Base-by-base conservation (phyloP, 2,888 invertebrate genomes). In the Lithosia quadra region DNA sequence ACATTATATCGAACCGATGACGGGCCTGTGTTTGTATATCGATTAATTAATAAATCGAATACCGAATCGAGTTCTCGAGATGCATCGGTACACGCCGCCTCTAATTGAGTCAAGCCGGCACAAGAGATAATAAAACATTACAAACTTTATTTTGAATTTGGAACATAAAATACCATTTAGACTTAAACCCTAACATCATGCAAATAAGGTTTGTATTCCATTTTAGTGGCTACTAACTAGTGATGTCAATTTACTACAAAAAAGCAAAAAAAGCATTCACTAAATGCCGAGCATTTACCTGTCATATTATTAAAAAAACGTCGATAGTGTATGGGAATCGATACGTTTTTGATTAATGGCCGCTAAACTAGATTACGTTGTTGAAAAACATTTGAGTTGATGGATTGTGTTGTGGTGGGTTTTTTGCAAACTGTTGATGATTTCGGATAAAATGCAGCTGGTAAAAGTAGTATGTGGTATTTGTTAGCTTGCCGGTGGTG, bases 1-100 rank as follows among this genome's bases (percentile, higher is more conserved):
- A 83, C 82, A 84, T 83, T 85, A 88, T 89, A 91, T 90, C 90
- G 87, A 82, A 74, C 90, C 88, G 94, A 93, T 91, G 94, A 93
- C 92, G 92, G 91, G 79, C 86, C 88, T 88, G 90, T 94, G 94
- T 95, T 95, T 95, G 94, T 94, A 91, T 93, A 94, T 93, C 93
- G 94, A 95, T 94, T 94, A 94, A 95, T 94, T 95, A 95, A 94
- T 95, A 94, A 94, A 93, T 92, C 92, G 91, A 89, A 89, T 87
- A 87, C 89, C 87, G 86, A 88, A 89, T 92, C 93, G 91, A 90
- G 88, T 89, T 87, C 88, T 90, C 88, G 90, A 91, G 84, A 86
- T 87, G 84, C 87, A 89, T 89, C 90, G 92, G 92, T 92, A 92
- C 90, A 88, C 89, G 89, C 91, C 91, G 91, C 88, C 92, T 92